Base-by-base conservation (phyloP, 2,113 vertebrate species). In the Dicaeum eximium region DNA sequence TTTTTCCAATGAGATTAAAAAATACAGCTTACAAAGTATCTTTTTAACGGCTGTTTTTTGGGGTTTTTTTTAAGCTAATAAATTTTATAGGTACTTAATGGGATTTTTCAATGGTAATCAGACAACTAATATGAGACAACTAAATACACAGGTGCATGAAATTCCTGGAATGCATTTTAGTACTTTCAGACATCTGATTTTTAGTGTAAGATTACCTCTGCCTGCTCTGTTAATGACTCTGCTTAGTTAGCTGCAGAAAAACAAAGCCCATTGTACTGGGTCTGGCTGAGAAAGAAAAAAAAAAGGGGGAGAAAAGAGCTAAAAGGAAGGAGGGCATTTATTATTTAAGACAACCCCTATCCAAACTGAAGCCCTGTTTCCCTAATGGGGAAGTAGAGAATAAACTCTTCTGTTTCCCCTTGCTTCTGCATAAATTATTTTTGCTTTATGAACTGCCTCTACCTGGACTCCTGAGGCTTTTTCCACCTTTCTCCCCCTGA, bases 221-320 rank as follows among this genome's bases (percentile, higher is more conserved):
- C 27, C 15, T 17, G 56, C 57, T 47, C 0, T 12, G 2, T 16
- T 44, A 64, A 64, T 47, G 25, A 47, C 51, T 56, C 80, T 60
- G 24, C 51, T 51, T 22, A 40, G 33, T 31, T 18, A 38, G 28
- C 62, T 62, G 67, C 11, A 47, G 62, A 48, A 93, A 82, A 91
- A 78, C 8, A 33, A 44, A 83, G 27, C 18, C 13, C 11, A 35
- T 11, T 35, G 54, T 13, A 28, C 2, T 9, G 40, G 17, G 15
- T 31, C 54, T 69, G 87, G 79, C 35, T 48, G 70, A 48, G 70
- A 37, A 38, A 60, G 9, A 31, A 21, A 24, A 11, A 15, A 28
- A 17, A 15, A 27, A 8, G 11, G 1, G 0, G 13, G 8, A 35
- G 37, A 18, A 22, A 71, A 23, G 38, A 31, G 1, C 17, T 16